Base-by-base conservation (phyloP, 2,113 vertebrate genomes). In the Bambusicola thoracicus region DNA sequence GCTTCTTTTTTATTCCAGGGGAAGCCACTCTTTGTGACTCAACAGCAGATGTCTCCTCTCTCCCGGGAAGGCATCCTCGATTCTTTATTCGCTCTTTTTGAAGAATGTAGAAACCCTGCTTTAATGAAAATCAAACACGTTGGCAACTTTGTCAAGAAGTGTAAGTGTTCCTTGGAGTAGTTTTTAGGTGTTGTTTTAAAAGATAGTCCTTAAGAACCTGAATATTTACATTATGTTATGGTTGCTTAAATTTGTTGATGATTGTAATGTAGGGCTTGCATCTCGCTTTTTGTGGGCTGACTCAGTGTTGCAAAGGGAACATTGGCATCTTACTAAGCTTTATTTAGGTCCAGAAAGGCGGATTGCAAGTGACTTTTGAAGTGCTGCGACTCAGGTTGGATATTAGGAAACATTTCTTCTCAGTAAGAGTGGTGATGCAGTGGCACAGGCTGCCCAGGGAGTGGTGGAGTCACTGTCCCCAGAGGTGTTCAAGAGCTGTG, bases 101-200 rank as follows among this genome's bases (percentile, higher is more conserved):
- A 99, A 92, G 99, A 99, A 96, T 99, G 99, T 97, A 98, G 93
- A 74, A 98, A 98, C 48, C 98, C 99, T 2, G 94, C 98, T 89
- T 98, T 99, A 56, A 98, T 99, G 99, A 99, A 98, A 97, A 98
- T 98, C 84, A 98, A 98, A 73, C 97, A 98, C 4, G 98, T 99
- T 76, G 98, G 98, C 96, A 98, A 97, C 93, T 99, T 99, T 97
- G 98, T 99, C 81, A 98, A 97, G 80, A 99, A 99, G 94, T 99
- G 99, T 99, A 97, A 98, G 99, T 96, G 61, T 88, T 90, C 19
- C 66, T 92, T 77, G 82, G 40, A 65, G 14, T 78, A 6, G 51
- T 91, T 80, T 77, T 89, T 58, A 84, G 56, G 17, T 91, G 43
- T 78, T 2, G 18, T 67, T 89, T 91, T 55, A 62, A 51, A 51